Evolutionary conservation across 1,140 invertebrate genomes (phyloP), one percentile per base, ranked within the genome.

Genomic region (Polyergus mexicanus): DNA sequence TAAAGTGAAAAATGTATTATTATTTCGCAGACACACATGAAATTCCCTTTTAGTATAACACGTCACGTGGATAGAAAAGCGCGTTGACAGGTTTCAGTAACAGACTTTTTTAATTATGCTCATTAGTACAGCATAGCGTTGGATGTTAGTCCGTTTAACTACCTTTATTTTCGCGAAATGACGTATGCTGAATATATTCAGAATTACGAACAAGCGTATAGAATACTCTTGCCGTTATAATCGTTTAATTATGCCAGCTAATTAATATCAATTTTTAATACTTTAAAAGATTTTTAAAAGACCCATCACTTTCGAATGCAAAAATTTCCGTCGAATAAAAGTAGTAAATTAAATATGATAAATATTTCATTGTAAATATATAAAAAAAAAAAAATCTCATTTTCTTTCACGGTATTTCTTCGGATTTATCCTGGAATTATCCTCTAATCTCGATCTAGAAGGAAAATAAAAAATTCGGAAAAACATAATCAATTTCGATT

Each of bases 51-150:
- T 83, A 62, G 60, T 62, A 74, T 60, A 83, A 60, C 54, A 74
- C 19, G 78, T 83, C 54, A 47, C 78, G 68, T 83, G 72, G 54
- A 38, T 28, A 35, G 78, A 32, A 32, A 32, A 5, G 54, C 51
- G n/a, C 68, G 78, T 74, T 81, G 38, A 72, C 35, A 22, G 38
- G 35, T 54, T 83, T 72, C 25, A 60, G 54, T n/a, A 60, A 28
- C 41, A 38, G 78, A 35, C 38, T 83, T 74, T 81, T 74, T 74
- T 83, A 83, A 83, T 83, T 83, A 83, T 83, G 41, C 78, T 83
- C 78, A 83, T 83, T 83, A 83, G 78, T 44, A 35, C 54, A 35
- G 68, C 54, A 44, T 44, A 72, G 25, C 19, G 54, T 44, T 13
- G 35, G 35, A 58, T 54, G 25, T 16, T 28, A 54, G 51, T 44